Conservation (phyloP, 2,888 invertebrate genomes). For the Ennomos fuscantarius region DNA sequence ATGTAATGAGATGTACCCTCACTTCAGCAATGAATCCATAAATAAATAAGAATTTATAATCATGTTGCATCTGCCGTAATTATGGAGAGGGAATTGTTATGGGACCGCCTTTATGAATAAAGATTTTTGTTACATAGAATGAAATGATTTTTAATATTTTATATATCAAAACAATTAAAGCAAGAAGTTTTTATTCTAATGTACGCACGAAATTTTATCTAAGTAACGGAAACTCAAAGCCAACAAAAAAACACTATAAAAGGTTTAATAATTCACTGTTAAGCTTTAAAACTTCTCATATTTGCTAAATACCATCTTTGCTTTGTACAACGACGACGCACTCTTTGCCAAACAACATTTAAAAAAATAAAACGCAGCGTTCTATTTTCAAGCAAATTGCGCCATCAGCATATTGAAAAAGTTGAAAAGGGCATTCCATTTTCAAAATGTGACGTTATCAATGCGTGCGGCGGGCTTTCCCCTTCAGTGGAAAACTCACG, state of each 20-base stretch:
- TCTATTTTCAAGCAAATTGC: conserved; percentile 32
- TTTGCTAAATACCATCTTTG: background rate
- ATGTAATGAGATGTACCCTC: conserved; percentile 79
- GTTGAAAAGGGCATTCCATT: conserved; percentile 72
- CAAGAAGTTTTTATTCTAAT: background rate
- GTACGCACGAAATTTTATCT: too few species aligned
- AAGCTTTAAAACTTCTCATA: too few species aligned
- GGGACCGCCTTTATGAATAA: conserved; percentile 56
- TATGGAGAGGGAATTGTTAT: conserved; percentile 61
- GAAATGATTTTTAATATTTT: conserved; percentile 19
- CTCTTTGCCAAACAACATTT: background rate
- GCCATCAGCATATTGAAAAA: conserved; percentile 65
- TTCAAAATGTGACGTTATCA: conserved; percentile 64
- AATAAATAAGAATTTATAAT: conserved; percentile 75
- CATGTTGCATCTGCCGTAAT: conserved; percentile 60
- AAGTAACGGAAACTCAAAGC: too few species aligned
- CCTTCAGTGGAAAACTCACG: conserved; percentile 62
- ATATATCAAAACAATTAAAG: background rate
- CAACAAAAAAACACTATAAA: too few species aligned
- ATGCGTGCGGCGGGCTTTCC: conserved; percentile 68
- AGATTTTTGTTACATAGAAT: conserved; percentile 17
- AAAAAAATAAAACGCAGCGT: conserved; percentile 34
- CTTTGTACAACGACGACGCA: background rate
- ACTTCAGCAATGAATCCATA: conserved; percentile 66
- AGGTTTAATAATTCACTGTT: too few species aligned